These are phyloP conservation scores for Polymixis lichenea DNA, from an alignment of 2,888 invertebrate species.

Conservation along the genomic window DNA sequence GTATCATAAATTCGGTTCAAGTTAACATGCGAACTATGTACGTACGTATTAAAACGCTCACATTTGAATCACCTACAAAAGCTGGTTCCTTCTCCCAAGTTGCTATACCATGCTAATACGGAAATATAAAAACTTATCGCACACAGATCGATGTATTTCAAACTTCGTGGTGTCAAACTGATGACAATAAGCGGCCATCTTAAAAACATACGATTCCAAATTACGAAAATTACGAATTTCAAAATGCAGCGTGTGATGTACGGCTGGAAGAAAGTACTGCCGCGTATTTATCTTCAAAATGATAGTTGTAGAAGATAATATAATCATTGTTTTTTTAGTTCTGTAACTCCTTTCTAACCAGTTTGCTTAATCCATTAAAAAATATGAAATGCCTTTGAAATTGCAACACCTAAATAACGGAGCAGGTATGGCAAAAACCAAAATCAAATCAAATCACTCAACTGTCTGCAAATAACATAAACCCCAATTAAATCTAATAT, in stretches of 20 bases:
- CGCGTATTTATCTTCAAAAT: background rate
- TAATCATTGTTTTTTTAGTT: background rate
- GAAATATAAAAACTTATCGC: constrained; percentile 61
- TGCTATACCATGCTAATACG: constrained; percentile 43
- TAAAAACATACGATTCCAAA: constrained; percentile 88
- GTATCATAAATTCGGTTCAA: background rate
- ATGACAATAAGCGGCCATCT: constrained; percentile 82
- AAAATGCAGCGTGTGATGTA: constrained; percentile 74
- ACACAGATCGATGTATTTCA: constrained; percentile 37
- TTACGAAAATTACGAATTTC: no score
- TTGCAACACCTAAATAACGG: background rate
- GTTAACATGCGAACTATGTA: background rate
- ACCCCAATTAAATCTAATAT: constrained; percentile 11
- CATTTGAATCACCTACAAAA: constrained; percentile 13
- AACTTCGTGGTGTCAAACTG: constrained; percentile 76
- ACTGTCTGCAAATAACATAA: background rate
- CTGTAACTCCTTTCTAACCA: background rate
- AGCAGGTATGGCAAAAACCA: background rate
- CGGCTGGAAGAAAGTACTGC: constrained; percentile 73
- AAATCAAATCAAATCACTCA: constrained; percentile 2
- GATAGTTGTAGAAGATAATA: background rate
- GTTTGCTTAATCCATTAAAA: background rate
- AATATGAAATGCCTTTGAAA: background rate
- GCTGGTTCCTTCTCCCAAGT: constrained; percentile 22
- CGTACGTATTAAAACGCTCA: background rate